Conservation (phyloP, 2,888 invertebrate genomes). For the Galeruca laticollis region DNA sequence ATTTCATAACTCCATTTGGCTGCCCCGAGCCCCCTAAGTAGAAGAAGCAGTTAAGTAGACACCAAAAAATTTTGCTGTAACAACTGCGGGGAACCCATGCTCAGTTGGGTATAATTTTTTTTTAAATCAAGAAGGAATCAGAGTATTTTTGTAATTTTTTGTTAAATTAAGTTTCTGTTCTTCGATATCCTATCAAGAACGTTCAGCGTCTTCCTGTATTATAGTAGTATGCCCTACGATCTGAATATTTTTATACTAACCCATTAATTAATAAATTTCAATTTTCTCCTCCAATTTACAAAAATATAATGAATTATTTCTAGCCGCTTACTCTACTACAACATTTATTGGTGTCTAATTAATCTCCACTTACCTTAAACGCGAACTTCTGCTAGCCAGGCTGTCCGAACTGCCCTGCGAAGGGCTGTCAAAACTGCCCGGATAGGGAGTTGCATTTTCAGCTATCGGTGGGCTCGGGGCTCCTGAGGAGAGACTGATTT, state of each 20-base stretch:
- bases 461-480: constrained; percentile 8
- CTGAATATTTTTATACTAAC: no score
- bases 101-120: no score
- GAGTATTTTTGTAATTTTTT: no score
- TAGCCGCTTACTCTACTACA: not conserved
- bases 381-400: constrained; percentile 56
- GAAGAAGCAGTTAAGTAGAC: not conserved
- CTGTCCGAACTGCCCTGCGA: constrained; percentile 27
- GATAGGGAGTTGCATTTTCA: constrained; percentile 3
- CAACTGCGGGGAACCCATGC: no score
- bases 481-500: not conserved
- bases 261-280: no score
- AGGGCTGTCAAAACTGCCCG: constrained; percentile 34
- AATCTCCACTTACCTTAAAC: constrained; percentile 43
- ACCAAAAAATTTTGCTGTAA: no score
- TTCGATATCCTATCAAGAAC: no score
- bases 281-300: no score
- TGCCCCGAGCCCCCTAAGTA: constrained; percentile 20
- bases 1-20: constrained; percentile 62
- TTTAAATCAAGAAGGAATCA: no score
- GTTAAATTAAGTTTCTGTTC: no score
- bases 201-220: no score
- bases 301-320: not conserved
- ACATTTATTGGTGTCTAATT: not conserved
- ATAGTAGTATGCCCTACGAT: no score